Percentiles rank a stretch among this genome's conserved stretches.
Evolutionary conservation across 2,888 invertebrate genomes (phyloP).

Genomic region (Drosophila quinaria): DNA sequence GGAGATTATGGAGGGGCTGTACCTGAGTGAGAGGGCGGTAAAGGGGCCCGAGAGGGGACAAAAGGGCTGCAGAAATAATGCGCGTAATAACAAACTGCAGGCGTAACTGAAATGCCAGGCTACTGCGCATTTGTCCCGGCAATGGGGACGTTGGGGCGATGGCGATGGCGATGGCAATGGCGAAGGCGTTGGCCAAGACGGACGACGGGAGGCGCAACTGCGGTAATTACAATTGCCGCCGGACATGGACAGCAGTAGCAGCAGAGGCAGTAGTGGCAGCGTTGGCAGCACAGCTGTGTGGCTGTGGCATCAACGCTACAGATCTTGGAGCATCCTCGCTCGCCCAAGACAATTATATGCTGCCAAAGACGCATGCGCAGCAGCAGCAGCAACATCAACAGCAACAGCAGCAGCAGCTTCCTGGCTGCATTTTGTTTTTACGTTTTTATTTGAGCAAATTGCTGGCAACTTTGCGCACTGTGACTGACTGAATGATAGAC

Average conservation of each 20-base stretch:
- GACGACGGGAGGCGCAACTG: slow-evolving; percentile 81
- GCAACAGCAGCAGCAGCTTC: slow-evolving; percentile 38
- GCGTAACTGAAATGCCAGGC: slow-evolving; percentile 80
- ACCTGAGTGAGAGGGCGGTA: slow-evolving; percentile 3
- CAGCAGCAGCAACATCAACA: slow-evolving; percentile 26
- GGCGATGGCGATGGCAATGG: slow-evolving; percentile 56
- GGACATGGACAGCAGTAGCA: slow-evolving; percentile 74
- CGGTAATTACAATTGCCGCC: slow-evolving; percentile 84
- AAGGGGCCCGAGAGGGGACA: slow-evolving; percentile 25
- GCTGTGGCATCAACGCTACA: slow-evolving; percentile 56
- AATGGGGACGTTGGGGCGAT: slow-evolving; percentile 29
- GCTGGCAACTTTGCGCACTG: slow-evolving; percentile 77
- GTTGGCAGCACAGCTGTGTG: slow-evolving; percentile 58
- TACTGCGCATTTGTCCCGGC: slow-evolving; percentile 77
- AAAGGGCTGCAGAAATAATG: slow-evolving; percentile 75
- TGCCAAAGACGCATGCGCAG: slow-evolving; percentile 80
- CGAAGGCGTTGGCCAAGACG: slow-evolving; percentile 78
- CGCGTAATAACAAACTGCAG: slow-evolving; percentile 80
- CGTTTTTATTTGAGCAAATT: slow-evolving; percentile 83
- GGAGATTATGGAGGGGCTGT: slow-evolving; percentile 49
- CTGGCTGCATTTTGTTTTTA: slow-evolving; percentile 73
- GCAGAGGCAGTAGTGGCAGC: slow-evolving; percentile 38
- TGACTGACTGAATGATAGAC: slow-evolving; percentile 82
- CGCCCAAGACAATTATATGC: slow-evolving; percentile 76
- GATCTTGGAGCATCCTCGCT: slow-evolving; percentile 69